Evolutionary conservation across 2,113 vertebrate genomes (phyloP).

Genomic region (Grallaria varia): DNA sequence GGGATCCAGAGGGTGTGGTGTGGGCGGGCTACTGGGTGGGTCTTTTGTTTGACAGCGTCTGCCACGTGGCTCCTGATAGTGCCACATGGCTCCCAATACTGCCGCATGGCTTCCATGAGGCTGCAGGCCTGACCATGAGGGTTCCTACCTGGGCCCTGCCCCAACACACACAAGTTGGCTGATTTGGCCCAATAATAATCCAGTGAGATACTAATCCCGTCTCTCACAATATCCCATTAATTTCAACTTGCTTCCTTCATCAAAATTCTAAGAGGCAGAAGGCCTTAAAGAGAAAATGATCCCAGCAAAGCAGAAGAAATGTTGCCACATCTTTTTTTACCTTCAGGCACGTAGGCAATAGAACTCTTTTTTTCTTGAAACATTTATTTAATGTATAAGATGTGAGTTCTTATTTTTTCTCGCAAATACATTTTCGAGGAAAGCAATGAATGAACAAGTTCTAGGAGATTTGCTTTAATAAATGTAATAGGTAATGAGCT

Average conservation of each 20-base stretch:
- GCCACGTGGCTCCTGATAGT: too few relatives aligned
- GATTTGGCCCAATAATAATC: too few relatives aligned
- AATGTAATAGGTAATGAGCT: neutral
- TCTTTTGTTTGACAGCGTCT: too few relatives aligned
- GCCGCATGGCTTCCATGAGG: too few relatives aligned
- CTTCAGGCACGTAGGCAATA: neutral
- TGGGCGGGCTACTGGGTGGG: too few relatives aligned
- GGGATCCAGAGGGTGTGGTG: too few relatives aligned
- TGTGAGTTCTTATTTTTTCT: neutral
- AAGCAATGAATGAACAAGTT: neutral
- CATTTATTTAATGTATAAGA: neutral
- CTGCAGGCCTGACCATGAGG: too few relatives aligned
- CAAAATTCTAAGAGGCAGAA: neutral
- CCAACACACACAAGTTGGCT: too few relatives aligned
- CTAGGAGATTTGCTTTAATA: slow-evolving; percentile 1
- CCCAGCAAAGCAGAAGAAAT: neutral
- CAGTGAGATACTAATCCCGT: too few relatives aligned
- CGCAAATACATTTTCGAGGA: neutral
- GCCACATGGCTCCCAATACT: too few relatives aligned
- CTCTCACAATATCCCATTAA: neutral
- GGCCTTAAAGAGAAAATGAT: neutral
- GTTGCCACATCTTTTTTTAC: neutral
- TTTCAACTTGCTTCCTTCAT: neutral
- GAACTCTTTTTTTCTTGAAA: neutral
- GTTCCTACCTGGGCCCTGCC: too few relatives aligned